A percentile compares a stretch with the other conserved stretches of the same genome.
Conservation (phyloP, 2,113 vertebrate species). For the Xenopus tropicalis region DNA sequence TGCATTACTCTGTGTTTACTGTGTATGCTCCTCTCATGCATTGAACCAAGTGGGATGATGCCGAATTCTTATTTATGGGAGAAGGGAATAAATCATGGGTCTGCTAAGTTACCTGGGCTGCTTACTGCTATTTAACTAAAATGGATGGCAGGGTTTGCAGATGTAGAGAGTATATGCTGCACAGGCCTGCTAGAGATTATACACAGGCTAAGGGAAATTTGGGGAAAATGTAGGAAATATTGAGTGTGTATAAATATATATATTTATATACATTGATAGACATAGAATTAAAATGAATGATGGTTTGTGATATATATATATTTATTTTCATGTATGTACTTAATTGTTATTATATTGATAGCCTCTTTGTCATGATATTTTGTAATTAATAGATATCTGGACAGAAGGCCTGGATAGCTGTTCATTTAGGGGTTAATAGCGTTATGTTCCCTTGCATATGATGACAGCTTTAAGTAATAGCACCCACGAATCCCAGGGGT, state of each 20-base stretch:
- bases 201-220: not conserved
- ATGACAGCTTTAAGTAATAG: too few relatives aligned
- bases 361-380: too few relatives aligned
- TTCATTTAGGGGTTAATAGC: not conserved
- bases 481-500: too few relatives aligned
- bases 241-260: not conserved
- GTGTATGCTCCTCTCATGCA: not conserved
- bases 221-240: too few relatives aligned
- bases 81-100: not conserved
- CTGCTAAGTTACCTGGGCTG: not conserved
- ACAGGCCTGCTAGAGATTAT: slow-evolving; percentile 7
- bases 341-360: too few relatives aligned
- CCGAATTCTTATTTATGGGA: not conserved
- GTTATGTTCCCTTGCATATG: not conserved
- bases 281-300: not conserved
- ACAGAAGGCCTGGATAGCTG: not conserved
- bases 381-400: too few relatives aligned
- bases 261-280: not conserved
- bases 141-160: slow-evolving; percentile 18
- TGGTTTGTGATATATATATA: not conserved
- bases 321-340: not conserved
- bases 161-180: slow-evolving; percentile 6
- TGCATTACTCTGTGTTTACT: slow-evolving; percentile 1
- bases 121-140: slow-evolving; percentile 1
- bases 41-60: not conserved